These are phyloP conservation scores for Sebastes vulpes DNA, from an alignment of 2,797 vertebrate species.

Conservation along the genomic window DNA sequence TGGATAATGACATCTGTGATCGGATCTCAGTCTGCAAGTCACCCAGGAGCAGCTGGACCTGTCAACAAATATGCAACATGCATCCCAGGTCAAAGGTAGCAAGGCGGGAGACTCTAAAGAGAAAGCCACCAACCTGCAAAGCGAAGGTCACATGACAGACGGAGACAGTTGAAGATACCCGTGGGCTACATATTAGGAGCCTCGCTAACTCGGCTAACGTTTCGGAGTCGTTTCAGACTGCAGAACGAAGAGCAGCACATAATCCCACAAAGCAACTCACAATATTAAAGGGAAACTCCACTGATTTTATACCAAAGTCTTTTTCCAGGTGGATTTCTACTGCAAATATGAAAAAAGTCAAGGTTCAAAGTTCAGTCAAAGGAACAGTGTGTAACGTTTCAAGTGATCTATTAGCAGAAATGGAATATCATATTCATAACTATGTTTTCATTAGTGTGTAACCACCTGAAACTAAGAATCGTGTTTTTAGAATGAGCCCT, in stretches of 20 bases:
- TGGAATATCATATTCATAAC: too few species aligned
- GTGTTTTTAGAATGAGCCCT: too few species aligned
- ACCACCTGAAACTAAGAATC: too few species aligned
- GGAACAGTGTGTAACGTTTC: too few species aligned
- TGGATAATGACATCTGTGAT: background rate
- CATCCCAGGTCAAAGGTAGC: background rate
- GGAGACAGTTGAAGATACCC: background rate
- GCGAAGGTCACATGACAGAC: background rate
- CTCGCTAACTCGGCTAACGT: background rate
- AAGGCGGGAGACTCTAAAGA: background rate
- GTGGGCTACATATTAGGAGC: background rate
- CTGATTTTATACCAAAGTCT: background rate
- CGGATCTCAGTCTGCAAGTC: background rate
- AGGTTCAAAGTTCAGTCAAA: background rate
- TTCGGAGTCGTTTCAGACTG: accelerated
- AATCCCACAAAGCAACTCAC: background rate
- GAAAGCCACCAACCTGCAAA: background rate
- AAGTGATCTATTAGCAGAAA: too few species aligned
- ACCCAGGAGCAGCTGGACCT: background rate
- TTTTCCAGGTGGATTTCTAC: background rate
- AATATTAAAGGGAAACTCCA: background rate
- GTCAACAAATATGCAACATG: background rate
- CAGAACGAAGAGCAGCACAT: background rate
- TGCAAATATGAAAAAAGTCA: background rate
- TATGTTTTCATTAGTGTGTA: too few species aligned